Conservation (phyloP, 2,797 vertebrate genomes). For the Pachyuromys duprasi region DNA sequence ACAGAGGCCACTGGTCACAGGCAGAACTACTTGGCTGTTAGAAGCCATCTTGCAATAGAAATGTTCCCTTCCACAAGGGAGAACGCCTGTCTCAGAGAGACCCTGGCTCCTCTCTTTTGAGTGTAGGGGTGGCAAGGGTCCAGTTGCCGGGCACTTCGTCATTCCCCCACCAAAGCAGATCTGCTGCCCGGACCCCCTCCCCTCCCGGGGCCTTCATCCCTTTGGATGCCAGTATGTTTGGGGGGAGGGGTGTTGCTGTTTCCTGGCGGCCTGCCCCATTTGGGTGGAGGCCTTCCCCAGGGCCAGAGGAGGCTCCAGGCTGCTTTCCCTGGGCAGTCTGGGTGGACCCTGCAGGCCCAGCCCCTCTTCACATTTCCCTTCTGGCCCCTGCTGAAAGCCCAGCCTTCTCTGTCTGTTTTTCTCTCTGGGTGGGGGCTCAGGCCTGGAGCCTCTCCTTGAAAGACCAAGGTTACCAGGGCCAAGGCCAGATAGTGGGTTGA, state of each 20-base stretch:
- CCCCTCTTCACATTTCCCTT: constrained; percentile 65
- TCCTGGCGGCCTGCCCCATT: not conserved
- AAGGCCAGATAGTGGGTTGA: constrained; percentile 37
- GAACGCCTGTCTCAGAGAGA: not conserved
- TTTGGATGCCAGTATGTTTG: not conserved
- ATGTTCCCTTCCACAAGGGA: not conserved
- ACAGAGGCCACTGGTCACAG: not conserved
- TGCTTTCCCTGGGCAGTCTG: constrained; percentile 42
- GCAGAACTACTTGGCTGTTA: not conserved
- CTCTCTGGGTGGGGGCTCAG: constrained; percentile 73
- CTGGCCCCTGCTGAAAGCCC: constrained; percentile 58
- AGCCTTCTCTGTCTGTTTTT: constrained; percentile 69
- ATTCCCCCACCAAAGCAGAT: not conserved
- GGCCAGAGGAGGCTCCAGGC: constrained; percentile 51
- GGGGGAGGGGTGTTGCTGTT: not conserved
- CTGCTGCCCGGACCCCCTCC: not conserved
- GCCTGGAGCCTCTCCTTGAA: constrained; percentile 68
- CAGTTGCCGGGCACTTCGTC: constrained; percentile 28
- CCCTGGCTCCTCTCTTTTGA: not conserved
- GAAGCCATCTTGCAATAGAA: not conserved
- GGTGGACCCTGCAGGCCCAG: constrained; percentile 53
- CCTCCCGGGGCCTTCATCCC: not conserved
- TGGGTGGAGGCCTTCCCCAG: constrained; percentile 73
- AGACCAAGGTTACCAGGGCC: constrained; percentile 39
- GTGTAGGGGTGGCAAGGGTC: not conserved